A percentile compares a stretch with the other conserved stretches of the same genome.
phyloP scores from a whole-genome alignment of 2,888 invertebrate genomes.

The Scelioninae gen. 1 region DNA sequence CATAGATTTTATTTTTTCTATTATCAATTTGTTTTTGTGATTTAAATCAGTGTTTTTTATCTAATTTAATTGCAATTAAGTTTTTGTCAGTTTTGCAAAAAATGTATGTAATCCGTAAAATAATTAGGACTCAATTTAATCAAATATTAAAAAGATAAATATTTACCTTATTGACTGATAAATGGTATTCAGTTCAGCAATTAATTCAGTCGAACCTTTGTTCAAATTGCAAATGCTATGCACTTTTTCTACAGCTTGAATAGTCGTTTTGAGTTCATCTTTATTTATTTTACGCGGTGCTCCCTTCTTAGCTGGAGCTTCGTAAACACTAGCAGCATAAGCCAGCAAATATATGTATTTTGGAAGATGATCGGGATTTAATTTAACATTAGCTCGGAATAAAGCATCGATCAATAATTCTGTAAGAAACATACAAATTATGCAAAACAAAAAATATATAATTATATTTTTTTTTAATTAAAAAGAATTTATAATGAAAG shows the following conservation, averaged over 20 bases:
- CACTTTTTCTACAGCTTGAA: constrained; percentile 96
- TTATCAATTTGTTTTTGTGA: too few relatives aligned
- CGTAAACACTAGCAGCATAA: constrained; percentile 97
- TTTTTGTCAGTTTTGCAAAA: too few relatives aligned
- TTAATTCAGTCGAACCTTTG: constrained; percentile 96
- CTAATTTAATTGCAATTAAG: too few relatives aligned
- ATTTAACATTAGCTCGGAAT: constrained; percentile 96
- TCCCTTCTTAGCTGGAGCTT: constrained; percentile 90
- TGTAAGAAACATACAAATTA: constrained; percentile 79
- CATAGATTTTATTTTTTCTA: too few relatives aligned
- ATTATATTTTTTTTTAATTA: too few relatives aligned
- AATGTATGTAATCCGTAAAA: too few relatives aligned
- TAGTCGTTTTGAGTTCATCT: constrained; percentile 96
- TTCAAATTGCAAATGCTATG: constrained; percentile 95
- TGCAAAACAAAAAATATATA: too few relatives aligned
- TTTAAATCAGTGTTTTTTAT: too few relatives aligned
- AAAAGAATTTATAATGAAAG: too few relatives aligned
- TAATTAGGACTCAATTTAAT: too few relatives aligned
- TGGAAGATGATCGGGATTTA: constrained; percentile 98
- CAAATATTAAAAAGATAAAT: background rate
- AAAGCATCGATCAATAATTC: constrained; percentile 96
- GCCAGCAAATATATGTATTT: constrained; percentile 98
- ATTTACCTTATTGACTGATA: constrained; percentile 94
- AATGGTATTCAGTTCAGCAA: constrained; percentile 95
- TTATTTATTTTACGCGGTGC: constrained; percentile 88